Percentiles rank a stretch among this genome's conserved stretches.
Conservation (phyloP, 2,797 vertebrate species). For the Chaetophractus vellerosus region DNA sequence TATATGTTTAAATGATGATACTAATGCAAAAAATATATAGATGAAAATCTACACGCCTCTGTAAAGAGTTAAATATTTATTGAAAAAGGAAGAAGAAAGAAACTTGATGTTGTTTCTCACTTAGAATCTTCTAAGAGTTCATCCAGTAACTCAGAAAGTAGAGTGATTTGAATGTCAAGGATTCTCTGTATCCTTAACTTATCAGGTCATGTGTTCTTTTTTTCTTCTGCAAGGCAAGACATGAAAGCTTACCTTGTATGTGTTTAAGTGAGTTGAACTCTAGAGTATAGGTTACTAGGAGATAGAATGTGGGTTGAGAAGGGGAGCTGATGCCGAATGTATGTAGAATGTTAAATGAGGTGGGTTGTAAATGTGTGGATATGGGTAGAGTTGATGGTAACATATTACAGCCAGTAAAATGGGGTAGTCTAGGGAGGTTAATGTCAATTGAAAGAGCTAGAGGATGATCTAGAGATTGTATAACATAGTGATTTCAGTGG, state of each 20-base stretch:
- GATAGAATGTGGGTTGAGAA: too few relatives aligned
- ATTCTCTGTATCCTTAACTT: background rate
- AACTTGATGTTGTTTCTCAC: background rate
- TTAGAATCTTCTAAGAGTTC: background rate
- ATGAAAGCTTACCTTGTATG: background rate
- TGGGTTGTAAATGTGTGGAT: too few relatives aligned
- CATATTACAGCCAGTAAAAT: too few relatives aligned
- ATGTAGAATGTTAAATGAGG: too few relatives aligned
- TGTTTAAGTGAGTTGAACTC: background rate
- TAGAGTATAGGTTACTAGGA: too few relatives aligned
- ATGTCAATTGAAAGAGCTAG: too few relatives aligned
- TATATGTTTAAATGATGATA: background rate
- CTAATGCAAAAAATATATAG: background rate
- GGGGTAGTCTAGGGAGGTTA: too few relatives aligned
- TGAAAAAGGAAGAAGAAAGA: background rate
- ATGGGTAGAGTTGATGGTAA: too few relatives aligned
- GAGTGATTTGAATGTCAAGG: slow-evolving; percentile 6
- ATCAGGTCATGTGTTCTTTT: background rate
- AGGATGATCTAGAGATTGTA: too few relatives aligned
- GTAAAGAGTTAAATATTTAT: slow-evolving; percentile 19
- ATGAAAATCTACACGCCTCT: background rate
- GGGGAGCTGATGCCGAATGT: too few relatives aligned
- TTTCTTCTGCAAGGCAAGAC: background rate
- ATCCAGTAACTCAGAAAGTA: background rate
- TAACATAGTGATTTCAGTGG: too few relatives aligned